Percentiles rank a stretch among this genome's conserved stretches.
Conservation (phyloP, 2,797 vertebrate genomes). For the Esox masquinongy region DNA sequence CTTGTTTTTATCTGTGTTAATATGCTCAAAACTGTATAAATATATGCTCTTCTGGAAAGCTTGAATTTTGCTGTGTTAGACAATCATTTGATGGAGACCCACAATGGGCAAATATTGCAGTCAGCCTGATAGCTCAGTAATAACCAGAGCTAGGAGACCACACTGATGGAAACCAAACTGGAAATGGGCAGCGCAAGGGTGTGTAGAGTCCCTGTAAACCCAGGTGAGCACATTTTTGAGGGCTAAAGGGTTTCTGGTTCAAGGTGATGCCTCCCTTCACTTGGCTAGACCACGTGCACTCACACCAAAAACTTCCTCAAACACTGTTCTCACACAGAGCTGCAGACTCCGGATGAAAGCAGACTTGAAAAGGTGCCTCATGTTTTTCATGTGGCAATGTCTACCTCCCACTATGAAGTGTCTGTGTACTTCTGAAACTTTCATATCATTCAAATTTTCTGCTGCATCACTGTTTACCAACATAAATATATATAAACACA, state of each 20-base stretch:
- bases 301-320: not conserved
- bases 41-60: not conserved
- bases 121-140: not conserved
- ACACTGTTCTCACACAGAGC: slow-evolving; percentile 26
- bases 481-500: slow-evolving; percentile 14
- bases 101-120: not conserved
- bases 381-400: slow-evolving; percentile 74
- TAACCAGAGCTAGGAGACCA: slow-evolving; percentile 23
- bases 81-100: not conserved
- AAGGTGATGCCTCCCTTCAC: not conserved
- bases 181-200: not conserved
- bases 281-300: not conserved
- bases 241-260: not conserved
- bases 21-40: too few species aligned
- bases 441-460: slow-evolving; percentile 8
- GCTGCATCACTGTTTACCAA: slow-evolving; percentile 68
- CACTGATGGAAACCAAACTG: slow-evolving; percentile 21
- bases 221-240: not conserved
- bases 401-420: slow-evolving; percentile 55
- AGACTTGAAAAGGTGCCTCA: not conserved
- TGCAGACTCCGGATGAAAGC: slow-evolving; percentile 38
- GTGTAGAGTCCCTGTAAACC: slow-evolving; percentile 52
- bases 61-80: not conserved
- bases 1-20: too few species aligned
- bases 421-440: slow-evolving; percentile 59